Evolutionary conservation across 2,888 invertebrate genomes (phyloP).

Genomic region (Chloroclysta siterata): DNA sequence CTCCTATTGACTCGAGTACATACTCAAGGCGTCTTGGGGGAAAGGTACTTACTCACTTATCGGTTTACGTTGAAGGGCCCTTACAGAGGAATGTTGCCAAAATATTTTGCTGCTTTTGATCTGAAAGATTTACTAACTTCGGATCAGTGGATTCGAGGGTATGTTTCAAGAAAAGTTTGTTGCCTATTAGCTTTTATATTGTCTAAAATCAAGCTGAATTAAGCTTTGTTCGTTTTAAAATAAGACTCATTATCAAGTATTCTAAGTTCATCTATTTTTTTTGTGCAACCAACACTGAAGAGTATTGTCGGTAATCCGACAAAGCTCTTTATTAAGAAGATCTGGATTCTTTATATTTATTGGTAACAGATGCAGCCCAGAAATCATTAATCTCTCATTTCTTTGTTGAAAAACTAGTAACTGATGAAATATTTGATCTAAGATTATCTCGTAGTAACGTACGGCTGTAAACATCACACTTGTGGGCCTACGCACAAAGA

Average conservation of each 20-base stretch:
- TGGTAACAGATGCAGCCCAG: no score
- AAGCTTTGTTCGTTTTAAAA: no score
- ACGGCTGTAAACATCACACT: not conserved
- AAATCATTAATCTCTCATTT: no score
- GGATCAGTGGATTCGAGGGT: not conserved
- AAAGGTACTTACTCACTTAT: conserved; percentile 44
- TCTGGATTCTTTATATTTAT: no score
- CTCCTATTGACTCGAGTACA: conserved; percentile 24
- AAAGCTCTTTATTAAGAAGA: no score
- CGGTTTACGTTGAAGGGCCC: conserved; percentile 35
- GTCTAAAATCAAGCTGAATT: not conserved
- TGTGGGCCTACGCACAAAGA: not conserved
- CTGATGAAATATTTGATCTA: not conserved
- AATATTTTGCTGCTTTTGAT: conserved; percentile 29
- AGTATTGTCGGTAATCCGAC: no score
- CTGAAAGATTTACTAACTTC: conserved; percentile 3
- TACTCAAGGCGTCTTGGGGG: conserved; percentile 36
- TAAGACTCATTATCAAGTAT: no score
- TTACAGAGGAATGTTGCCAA: conserved; percentile 37
- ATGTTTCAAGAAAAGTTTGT: not conserved
- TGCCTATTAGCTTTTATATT: no score
- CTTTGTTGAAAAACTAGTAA: no score
- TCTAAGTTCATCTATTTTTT: no score
- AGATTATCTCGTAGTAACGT: no score
- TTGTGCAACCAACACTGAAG: no score